Conservation (phyloP, 2,113 vertebrate species). For the Brachionichthys hirsutus region DNA sequence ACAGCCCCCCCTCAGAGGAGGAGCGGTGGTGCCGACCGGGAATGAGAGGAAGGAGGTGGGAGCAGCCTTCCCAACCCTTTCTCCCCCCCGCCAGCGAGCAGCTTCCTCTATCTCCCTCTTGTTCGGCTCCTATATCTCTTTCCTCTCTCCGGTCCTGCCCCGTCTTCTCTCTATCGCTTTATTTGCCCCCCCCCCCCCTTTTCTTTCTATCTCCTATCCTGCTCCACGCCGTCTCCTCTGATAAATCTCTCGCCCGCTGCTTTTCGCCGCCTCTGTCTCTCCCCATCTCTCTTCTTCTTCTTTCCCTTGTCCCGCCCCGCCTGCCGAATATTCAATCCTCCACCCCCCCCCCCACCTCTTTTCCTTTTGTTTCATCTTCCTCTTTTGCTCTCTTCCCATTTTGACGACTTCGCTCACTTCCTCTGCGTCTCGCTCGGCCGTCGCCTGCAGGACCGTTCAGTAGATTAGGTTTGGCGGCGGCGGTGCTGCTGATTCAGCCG, state of each 20-base stretch:
- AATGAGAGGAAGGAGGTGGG: no score
- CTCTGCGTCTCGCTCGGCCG: slow-evolving; percentile 36
- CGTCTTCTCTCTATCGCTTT: slow-evolving; percentile 23
- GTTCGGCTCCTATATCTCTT: slow-evolving; percentile 23
- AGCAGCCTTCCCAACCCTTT: no score
- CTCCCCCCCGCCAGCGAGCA: slow-evolving; percentile 43
- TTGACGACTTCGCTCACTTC: slow-evolving; percentile 35
- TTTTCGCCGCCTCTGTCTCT: slow-evolving; percentile 49
- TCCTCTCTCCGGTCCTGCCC: background rate
- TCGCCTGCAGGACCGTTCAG: slow-evolving; percentile 70
- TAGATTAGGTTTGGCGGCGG: slow-evolving; percentile 78
- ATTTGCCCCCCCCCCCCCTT: slow-evolving; percentile 6
- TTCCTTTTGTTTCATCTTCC: slow-evolving; percentile 32
- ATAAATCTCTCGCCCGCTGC: slow-evolving; percentile 62
- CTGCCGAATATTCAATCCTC: no score
- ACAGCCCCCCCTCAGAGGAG: background rate
- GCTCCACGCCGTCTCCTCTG: slow-evolving; percentile 48
- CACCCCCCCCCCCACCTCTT: background rate
- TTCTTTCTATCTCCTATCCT: slow-evolving; percentile 34
- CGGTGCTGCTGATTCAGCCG: slow-evolving; percentile 78
- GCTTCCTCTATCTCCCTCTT: slow-evolving; percentile 48
- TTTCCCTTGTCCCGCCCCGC: slow-evolving; percentile 18
- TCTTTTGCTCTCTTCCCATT: slow-evolving; percentile 12
- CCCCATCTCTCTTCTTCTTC: slow-evolving; percentile 27
- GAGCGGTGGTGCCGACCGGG: no score